Evolutionary conservation across 2,888 invertebrate species (phyloP).

Genomic region (Danaus chrysippus): DNA sequence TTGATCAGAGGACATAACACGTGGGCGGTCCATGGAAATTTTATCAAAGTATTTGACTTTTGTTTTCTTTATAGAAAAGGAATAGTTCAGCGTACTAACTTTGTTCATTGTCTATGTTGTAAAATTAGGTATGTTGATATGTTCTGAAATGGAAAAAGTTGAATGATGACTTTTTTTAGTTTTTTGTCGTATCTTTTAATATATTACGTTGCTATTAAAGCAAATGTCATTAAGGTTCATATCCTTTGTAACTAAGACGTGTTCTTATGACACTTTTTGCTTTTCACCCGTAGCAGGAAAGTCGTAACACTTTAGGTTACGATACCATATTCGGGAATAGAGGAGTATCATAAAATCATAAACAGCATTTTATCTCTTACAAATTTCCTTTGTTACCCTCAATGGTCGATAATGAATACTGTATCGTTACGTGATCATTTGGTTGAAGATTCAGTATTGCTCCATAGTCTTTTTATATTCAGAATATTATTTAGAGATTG

Average conservation of each 20-base stretch:
- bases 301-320: slow-evolving; percentile 66
- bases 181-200: slow-evolving; percentile 8
- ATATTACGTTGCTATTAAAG: slow-evolving; percentile 41
- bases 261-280: slow-evolving; percentile 42
- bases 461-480: neutral
- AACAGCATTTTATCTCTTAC: slow-evolving; percentile 63
- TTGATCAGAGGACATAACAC: slow-evolving; percentile 24
- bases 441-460: slow-evolving; percentile 23
- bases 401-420: slow-evolving; percentile 59
- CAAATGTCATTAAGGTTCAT: slow-evolving; percentile 54
- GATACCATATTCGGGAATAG: slow-evolving; percentile 62
- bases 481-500: neutral
- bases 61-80: neutral
- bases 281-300: slow-evolving; percentile 47
- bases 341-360: slow-evolving; percentile 67
- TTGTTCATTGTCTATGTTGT: too few relatives aligned
- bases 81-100: too few relatives aligned
- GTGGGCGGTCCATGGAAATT: slow-evolving; percentile 3
- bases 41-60: neutral
- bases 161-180: too few relatives aligned
- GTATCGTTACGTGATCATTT: slow-evolving; percentile 51
- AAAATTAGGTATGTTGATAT: too few relatives aligned
- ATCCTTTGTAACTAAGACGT: slow-evolving; percentile 46
- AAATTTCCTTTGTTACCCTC: slow-evolving; percentile 49
- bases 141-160: too few relatives aligned